A percentile compares a stretch with the other conserved stretches of the same genome.
These are phyloP conservation scores for Asobara japonica DNA, from an alignment of 1,140 invertebrate genomes.

Conservation along the genomic window DNA sequence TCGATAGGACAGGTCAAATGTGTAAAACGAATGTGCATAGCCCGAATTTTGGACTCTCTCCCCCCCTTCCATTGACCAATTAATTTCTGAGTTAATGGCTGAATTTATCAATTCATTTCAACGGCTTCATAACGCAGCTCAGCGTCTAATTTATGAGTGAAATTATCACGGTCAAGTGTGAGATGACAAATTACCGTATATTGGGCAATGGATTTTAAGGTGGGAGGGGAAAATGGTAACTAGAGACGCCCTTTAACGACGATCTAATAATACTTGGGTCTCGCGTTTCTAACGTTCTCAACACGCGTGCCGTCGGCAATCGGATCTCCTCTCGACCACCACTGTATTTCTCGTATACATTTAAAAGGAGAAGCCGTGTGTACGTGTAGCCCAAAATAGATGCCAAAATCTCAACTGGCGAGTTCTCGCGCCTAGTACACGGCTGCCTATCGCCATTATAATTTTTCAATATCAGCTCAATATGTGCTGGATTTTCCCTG, in stretches of 20 bases:
- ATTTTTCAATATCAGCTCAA: too few relatives aligned
- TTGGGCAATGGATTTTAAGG: conserved; percentile 9
- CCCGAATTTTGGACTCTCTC: neutral
- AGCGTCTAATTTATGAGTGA: neutral
- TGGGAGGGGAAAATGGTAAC: conserved; percentile 19
- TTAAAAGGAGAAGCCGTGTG: conserved; percentile 36
- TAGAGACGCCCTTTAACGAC: conserved; percentile 19
- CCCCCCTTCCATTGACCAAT: neutral
- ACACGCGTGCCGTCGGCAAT: conserved; percentile 29
- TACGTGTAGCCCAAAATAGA: conserved; percentile 47
- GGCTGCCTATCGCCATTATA: neutral
- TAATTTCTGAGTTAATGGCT: neutral
- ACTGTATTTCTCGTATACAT: conserved; percentile 43
- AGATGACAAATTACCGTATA: neutral
- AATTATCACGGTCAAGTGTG: conserved; percentile 7
- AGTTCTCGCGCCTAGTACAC: neutral
- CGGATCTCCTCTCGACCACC: conserved; percentile 16
- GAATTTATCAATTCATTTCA: neutral
- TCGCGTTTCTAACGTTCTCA: conserved; percentile 54
- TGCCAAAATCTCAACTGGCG: conserved; percentile 51
- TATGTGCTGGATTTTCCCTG: too few relatives aligned
- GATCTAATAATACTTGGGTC: conserved; percentile 59
- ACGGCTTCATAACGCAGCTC: neutral
- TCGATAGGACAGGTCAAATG: too few relatives aligned
- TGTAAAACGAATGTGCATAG: too few relatives aligned